Evolutionary conservation across 2,888 invertebrate genomes (phyloP).

Genomic region (Bombyx huttoni): DNA sequence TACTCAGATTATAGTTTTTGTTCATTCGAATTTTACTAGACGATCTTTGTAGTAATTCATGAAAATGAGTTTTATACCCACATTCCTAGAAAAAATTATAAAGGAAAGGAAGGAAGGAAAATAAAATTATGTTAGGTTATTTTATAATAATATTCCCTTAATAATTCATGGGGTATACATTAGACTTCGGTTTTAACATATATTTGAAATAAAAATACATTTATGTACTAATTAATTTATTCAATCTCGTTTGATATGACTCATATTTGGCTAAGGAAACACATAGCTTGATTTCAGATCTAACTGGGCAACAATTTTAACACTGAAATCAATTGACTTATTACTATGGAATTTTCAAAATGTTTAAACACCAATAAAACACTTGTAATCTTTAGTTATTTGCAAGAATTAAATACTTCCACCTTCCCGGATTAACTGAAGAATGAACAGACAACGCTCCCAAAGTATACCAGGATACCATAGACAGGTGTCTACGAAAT

Average conservation of each 20-base stretch:
- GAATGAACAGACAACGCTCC: no score
- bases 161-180: no score
- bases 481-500: no score
- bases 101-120: no score
- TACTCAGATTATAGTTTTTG: neutral
- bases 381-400: no score
- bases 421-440: no score
- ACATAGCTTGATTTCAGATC: conserved; percentile 24
- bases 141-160: neutral
- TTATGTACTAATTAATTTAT: conserved; percentile 55
- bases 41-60: neutral
- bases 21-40: neutral
- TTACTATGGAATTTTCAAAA: neutral
- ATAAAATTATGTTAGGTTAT: neutral
- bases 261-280: conserved; percentile 66
- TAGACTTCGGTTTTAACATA: no score
- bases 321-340: neutral
- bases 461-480: no score
- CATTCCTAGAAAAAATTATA: no score
- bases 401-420: no score
- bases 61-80: no score
- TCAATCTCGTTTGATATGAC: conserved; percentile 70
- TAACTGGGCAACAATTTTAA: conserved; percentile 28
- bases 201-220: conserved; percentile 1
- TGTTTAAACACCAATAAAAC: no score